Evolutionary conservation across 2,888 invertebrate species (phyloP).

Genomic region (Acanthacorydalis orientalis): DNA sequence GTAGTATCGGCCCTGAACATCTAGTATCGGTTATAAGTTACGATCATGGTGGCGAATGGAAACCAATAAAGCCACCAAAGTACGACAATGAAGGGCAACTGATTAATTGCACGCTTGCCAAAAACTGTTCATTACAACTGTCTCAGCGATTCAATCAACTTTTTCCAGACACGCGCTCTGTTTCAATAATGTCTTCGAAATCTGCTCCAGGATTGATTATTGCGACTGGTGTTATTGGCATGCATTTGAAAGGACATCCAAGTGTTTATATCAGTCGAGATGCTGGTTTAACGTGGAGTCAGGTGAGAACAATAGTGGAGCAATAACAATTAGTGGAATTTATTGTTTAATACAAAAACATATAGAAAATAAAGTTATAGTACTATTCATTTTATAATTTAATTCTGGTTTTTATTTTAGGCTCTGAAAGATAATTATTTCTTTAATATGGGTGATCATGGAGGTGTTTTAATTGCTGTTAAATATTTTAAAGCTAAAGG

Average conservation of each 20-base stretch:
- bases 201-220: slow-evolving; percentile 80
- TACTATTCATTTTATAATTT: not conserved
- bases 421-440: slow-evolving; percentile 61
- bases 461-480: slow-evolving; percentile 73
- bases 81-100: slow-evolving; percentile 49
- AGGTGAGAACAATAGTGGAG: slow-evolving; percentile 26
- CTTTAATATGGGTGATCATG: slow-evolving; percentile 83
- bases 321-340: too few species aligned
- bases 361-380: too few species aligned
- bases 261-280: slow-evolving; percentile 68
- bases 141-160: slow-evolving; percentile 73
- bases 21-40: slow-evolving; percentile 66
- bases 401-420: slow-evolving; percentile 15
- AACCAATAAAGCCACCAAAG: slow-evolving; percentile 51
- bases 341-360: too few species aligned
- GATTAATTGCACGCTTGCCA: slow-evolving; percentile 42
- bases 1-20: slow-evolving; percentile 51
- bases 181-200: slow-evolving; percentile 69
- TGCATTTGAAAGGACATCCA: slow-evolving; percentile 61
- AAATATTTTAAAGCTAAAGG: slow-evolving; percentile 61
- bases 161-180: slow-evolving; percentile 62
- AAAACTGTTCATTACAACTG: slow-evolving; percentile 70
- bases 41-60: slow-evolving; percentile 78
- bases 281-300: slow-evolving; percentile 69
- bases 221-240: slow-evolving; percentile 68